Evolutionary conservation across 1,140 invertebrate genomes (phyloP), one percentile per base, ranked within the genome.

Genomic region (Diabrotica undecimpunctata): DNA sequence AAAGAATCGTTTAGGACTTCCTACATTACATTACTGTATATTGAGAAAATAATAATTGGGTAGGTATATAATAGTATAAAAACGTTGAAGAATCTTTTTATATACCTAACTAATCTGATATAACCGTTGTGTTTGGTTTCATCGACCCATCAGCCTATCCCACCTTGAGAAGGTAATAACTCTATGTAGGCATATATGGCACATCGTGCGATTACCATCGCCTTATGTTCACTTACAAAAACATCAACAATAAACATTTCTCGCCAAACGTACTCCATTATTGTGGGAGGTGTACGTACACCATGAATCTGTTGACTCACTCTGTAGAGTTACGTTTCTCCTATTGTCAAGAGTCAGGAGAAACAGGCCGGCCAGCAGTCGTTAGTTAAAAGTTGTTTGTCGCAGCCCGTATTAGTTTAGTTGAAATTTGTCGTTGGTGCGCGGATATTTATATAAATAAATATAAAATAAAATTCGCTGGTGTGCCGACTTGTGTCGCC

Each of bases 191-290:
- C 25, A 25, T 25, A 25, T 25, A 25, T 25, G 25, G 1, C 25
- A 25, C 25, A 25, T 25, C 25, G 25, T 25, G 25, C 25, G 25
- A 25, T 25, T 25, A 25, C 25, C 25, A 25, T 25, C 25, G 25
- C 25, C 25, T 25, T 25, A 25, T 25, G 25, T 25, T 25, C 25
- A 25, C 25, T 25, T 25, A 25, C 25, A 46, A 10, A 46, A 46
- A 46, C n/a, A 46, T 46, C 41, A 46, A 46, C n/a, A 46, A 46
- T 46, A 46, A 46, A 46, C 41, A 46, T 46, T 46, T 46, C n/a
- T 46, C 41, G 8, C 41, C 41, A 46, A 25, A 25, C 25, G 25
- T 25, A 25, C 25, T 25, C 25, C 25, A 25, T 25, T 46, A 46
- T 46, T n/a, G 41, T 46, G 41, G 41, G 41, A 46, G 41, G 41